Base-by-base conservation (phyloP, 2,797 vertebrate species). In the Adrianichthys oophorus region DNA sequence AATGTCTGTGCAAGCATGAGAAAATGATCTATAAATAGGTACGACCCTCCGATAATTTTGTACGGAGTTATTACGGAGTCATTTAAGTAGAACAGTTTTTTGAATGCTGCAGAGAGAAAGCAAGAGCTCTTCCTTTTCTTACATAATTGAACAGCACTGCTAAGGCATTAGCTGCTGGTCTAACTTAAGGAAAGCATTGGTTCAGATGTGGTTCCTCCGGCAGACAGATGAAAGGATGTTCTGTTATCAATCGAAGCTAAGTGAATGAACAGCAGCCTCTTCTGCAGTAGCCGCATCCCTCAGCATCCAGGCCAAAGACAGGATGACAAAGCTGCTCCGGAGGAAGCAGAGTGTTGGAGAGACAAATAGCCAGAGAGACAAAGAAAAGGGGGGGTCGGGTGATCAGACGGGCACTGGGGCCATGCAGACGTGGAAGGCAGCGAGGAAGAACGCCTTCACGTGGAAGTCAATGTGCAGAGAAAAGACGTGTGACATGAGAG, bases 391-490 rank as follows among this genome's bases (percentile, higher is more conserved):
- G 45, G 19, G 18, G 17, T 18, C 12, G 18, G 51, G 16, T 46
- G 44, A 65, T 60, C 8, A 76, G 66, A 66, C 70, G 44, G 61
- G 71, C 55, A 63, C 52, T 62, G 74, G 67, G 56, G 56, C 77
- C 65, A 48, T 46, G 70, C 50, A 78, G 74, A 78, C 69, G 16
- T 54, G 58, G 81, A 67, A 72, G 66, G 50, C 71, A 46, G 68
- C 48, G 13, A 68, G 66, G 15, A 61, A 60, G 62, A 58, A 63
- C 56, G 56, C 65, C 63, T 72, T 83, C 87, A 89, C 79, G 78
- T 85, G 83, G 74, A 82, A 61, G 66, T 58, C 76, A 85, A 85
- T 63, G 81, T 87, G 84, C 74, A 37, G 32, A 37, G 8, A 8
- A 32, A 32, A 32, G 32, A 37, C 7, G 26, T 29, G 7, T 29